phyloP scores from a whole-genome alignment of 92 coral and sea anemone species.

The Epizoanthus illoricatus region DNA sequence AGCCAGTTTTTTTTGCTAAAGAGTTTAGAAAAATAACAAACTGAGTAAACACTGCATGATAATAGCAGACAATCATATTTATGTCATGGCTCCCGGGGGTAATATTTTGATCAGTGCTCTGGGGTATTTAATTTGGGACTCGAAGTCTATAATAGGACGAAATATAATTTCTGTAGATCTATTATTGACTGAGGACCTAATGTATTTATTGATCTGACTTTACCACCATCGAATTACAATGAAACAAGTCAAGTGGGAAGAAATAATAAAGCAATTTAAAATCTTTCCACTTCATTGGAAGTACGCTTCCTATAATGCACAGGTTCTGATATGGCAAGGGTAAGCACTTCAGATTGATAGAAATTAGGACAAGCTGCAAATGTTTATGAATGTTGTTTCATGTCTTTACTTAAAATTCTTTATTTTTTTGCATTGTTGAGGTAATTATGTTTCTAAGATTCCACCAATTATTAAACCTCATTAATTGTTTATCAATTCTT shows the following conservation, averaged over 20 bases:
- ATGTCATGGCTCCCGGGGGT: slow-evolving; percentile 1
- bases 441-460: too few species aligned
- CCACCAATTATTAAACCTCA: background rate
- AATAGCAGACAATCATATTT: background rate
- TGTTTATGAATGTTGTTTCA: too few species aligned
- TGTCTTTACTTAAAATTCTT: too few species aligned
- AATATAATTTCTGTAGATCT: background rate
- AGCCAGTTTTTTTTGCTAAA: background rate
- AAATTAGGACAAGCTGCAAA: too few species aligned
- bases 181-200: background rate
- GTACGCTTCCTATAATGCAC: too few species aligned
- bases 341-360: too few species aligned
- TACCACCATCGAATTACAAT: background rate
- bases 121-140: background rate
- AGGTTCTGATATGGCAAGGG: too few species aligned
- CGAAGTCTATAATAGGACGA: background rate
- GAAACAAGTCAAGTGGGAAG: background rate
- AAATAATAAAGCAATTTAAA: too few species aligned
- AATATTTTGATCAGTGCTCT: background rate
- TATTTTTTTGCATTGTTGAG: too few species aligned
- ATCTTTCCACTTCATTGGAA: background rate
- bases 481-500: background rate
- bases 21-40: background rate
- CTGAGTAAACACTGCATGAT: background rate
- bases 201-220: background rate